A percentile compares a stretch with the other conserved stretches of the same genome.
Evolutionary conservation across 1,140 invertebrate species (phyloP).

Genomic region (Zaprionus davidi): DNA sequence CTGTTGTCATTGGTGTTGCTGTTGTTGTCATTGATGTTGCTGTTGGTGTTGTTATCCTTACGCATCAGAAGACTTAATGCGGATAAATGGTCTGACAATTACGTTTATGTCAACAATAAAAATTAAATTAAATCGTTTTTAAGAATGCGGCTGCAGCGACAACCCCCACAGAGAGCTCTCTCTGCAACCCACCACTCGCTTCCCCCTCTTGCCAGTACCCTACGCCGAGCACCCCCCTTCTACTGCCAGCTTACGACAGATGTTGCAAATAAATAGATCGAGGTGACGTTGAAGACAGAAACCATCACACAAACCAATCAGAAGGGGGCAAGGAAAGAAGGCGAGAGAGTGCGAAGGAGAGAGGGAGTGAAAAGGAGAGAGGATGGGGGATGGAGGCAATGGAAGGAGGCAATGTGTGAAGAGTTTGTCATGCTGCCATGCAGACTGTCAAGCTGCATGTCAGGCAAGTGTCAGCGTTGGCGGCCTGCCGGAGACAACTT

Average conservation of each 20-base stretch:
- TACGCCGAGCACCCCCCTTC: background rate
- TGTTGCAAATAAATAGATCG: conserved; percentile 78
- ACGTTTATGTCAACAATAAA: conserved; percentile 83
- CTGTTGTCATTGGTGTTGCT: conserved; percentile 40
- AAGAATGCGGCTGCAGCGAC: conserved; percentile 56
- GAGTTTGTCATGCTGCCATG: conserved; percentile 72
- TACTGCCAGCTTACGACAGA: conserved; percentile 44
- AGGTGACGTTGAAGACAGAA: conserved; percentile 47
- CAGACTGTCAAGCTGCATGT: conserved; percentile 77
- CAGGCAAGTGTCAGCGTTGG: conserved; percentile 75
- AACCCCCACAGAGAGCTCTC: conserved; percentile 7
- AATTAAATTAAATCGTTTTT: conserved; percentile 83
- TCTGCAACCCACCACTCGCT: background rate
- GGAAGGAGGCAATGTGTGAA: conserved; percentile 48
- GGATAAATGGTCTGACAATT: conserved; percentile 84
- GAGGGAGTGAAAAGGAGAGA: background rate
- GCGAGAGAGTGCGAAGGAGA: background rate
- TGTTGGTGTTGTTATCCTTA: conserved; percentile 71
- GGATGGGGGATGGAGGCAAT: conserved; percentile 6
- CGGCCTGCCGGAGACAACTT: conserved; percentile 56
- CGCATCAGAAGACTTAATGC: conserved; percentile 80
- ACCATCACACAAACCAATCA: conserved; percentile 60
- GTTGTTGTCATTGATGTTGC: conserved; percentile 44
- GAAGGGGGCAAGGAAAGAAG: conserved; percentile 6
- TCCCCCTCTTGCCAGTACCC: background rate